Evolutionary conservation across 1,140 invertebrate species (phyloP).

Genomic region (Druon quercuslanigerum): DNA sequence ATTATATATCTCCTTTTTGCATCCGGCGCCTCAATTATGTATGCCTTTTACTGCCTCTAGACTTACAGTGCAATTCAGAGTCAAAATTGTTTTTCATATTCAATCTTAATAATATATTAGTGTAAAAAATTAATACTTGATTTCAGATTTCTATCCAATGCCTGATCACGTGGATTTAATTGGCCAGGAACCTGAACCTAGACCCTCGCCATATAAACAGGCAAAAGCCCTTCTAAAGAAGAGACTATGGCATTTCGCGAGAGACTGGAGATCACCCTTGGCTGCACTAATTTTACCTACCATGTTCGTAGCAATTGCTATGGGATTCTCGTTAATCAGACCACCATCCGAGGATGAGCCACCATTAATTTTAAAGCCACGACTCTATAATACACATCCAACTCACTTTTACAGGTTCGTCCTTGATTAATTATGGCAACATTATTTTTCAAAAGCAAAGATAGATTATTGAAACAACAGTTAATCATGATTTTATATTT

Average conservation of each 20-base stretch:
- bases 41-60: too few relatives aligned
- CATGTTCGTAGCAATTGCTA: conserved; percentile 79
- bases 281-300: conserved; percentile 80
- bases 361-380: conserved; percentile 73
- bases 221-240: conserved; percentile 75
- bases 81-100: too few relatives aligned
- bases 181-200: conserved; percentile 55
- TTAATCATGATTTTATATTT: conserved; percentile 18
- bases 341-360: conserved; percentile 80
- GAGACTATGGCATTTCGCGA: conserved; percentile 77
- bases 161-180: conserved; percentile 67
- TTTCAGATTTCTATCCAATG: conserved; percentile 8
- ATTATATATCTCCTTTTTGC: too few relatives aligned
- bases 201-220: conserved; percentile 61
- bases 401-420: conserved; percentile 75
- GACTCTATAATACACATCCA: conserved; percentile 74
- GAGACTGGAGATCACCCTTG: conserved; percentile 79
- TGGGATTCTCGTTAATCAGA: conserved; percentile 81
- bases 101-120: too few relatives aligned
- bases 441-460: not conserved
- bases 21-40: too few relatives aligned
- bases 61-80: too few relatives aligned
- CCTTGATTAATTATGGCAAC: not conserved
- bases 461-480: conserved; percentile 15
- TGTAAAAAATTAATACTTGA: not conserved